Percentiles rank a stretch among this genome's conserved stretches.
phyloP scores from a whole-genome alignment of 2,888 invertebrate genomes.

The Platycheirus rosarum region DNA sequence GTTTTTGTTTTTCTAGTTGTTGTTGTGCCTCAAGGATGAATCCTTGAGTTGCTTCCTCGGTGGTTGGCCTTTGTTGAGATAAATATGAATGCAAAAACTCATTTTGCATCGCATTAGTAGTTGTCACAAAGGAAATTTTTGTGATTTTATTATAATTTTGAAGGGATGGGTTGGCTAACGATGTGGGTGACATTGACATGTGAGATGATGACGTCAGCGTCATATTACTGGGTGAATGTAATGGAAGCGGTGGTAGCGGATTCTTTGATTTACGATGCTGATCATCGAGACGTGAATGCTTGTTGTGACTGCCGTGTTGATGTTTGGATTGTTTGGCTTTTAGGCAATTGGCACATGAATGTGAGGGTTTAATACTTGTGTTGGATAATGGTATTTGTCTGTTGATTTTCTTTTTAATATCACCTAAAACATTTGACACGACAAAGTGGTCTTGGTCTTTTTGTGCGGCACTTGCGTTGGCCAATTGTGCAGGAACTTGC shows the following conservation, averaged over 20 bases:
- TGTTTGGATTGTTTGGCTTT: slow-evolving; percentile 26
- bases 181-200: slow-evolving; percentile 49
- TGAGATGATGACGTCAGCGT: slow-evolving; percentile 39
- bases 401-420: slow-evolving; percentile 42
- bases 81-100: slow-evolving; percentile 49
- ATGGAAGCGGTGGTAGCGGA: slow-evolving; percentile 31
- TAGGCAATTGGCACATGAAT: slow-evolving; percentile 64
- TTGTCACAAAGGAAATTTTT: slow-evolving; percentile 43
- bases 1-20: slow-evolving; percentile 22
- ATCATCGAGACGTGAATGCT: slow-evolving; percentile 28
- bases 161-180: slow-evolving; percentile 44
- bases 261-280: slow-evolving; percentile 43
- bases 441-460: slow-evolving; percentile 41
- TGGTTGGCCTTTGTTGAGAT: slow-evolving; percentile 51
- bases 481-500: slow-evolving; percentile 44
- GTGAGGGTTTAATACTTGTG: slow-evolving; percentile 21
- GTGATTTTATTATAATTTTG: slow-evolving; percentile 32
- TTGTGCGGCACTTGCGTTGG: slow-evolving; percentile 36
- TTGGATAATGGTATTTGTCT: slow-evolving; percentile 24
- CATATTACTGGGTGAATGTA: slow-evolving; percentile 32
- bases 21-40: slow-evolving; percentile 31
- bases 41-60: slow-evolving; percentile 55
- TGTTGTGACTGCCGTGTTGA: slow-evolving; percentile 20
- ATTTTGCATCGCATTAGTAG: slow-evolving; percentile 49
- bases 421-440: slow-evolving; percentile 42